These are phyloP conservation scores for Eupelmus urozonus DNA, from an alignment of 2,888 invertebrate species.

Conservation along the genomic window DNA sequence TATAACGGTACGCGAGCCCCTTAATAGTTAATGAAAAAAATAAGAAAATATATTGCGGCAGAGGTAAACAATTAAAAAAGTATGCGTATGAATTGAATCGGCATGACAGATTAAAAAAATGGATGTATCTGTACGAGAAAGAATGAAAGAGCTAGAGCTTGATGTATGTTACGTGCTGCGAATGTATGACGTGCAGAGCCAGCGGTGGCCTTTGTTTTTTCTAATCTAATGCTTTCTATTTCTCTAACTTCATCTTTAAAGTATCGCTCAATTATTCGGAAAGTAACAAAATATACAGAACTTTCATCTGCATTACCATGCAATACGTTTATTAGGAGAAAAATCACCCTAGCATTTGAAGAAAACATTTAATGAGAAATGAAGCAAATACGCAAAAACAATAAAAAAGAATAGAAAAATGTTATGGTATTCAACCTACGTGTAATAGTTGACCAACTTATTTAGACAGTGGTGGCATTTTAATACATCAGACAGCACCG, in stretches of 20 bases:
- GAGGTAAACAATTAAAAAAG: constrained; percentile 30
- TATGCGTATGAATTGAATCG: constrained; percentile 41
- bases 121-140: constrained; percentile 18
- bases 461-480: constrained; percentile 73
- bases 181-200: constrained; percentile 63
- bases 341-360: constrained; percentile 30
- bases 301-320: constrained; percentile 39
- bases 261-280: constrained; percentile 41
- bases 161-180: constrained; percentile 54
- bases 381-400: constrained; percentile 53
- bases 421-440: constrained; percentile 53
- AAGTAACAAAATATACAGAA: constrained; percentile 17
- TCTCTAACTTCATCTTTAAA: constrained; percentile 45
- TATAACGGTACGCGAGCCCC: constrained; percentile 47
- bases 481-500: constrained; percentile 73
- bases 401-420: constrained; percentile 50
- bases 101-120: constrained; percentile 34
- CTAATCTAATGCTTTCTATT: constrained; percentile 60
- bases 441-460: constrained; percentile 67
- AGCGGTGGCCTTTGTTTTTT: constrained; percentile 64
- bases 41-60: constrained; percentile 23
- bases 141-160: constrained; percentile 47
- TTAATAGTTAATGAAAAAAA: constrained; percentile 38
- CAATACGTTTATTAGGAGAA: constrained; percentile 55
- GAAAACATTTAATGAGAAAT: constrained; percentile 31